Base-by-base conservation (phyloP, 2,113 vertebrate species). In the Chrysochloris asiatica region DNA sequence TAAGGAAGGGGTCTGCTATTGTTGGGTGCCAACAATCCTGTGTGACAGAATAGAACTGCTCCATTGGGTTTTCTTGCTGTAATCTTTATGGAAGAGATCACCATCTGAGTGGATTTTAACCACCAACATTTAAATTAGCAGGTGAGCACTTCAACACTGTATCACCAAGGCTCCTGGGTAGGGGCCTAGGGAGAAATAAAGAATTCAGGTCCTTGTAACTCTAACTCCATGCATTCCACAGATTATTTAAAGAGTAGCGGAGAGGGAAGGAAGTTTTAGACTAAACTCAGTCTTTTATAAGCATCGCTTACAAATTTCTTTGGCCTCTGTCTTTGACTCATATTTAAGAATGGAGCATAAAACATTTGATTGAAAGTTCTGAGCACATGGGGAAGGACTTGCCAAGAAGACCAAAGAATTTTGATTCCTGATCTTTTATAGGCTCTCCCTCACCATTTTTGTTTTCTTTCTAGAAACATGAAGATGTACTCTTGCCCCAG, bases 291-390 rank as follows among this genome's bases (percentile, higher is more conserved):
- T 59, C 63, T 86, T 89, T 85, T 43, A 79, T 3, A 61, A 22
- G 81, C 17, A 67, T 59, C 9, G n/a, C 43, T 81, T 81, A 21
- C 3, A 93, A 36, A 36, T 89, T 94, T 63, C 45, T 38, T 89
- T 91, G 77, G 61, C 13, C 67, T 36, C n/a, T n/a, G n/a, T 92
- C 50, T 93, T 93, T 92, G 26, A 84, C 38, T 81, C 24, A 67
- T 38, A 38, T 73, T 63, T 79, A 61, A 91, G 63, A 69, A 12
- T 48, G n/a, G 69, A 89, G 3, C 30, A 33, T 41, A 76, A 52
- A 84, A 91, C 54, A 41, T 86, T 61, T 75, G 43, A 41, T 75
- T 83, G 71, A 56, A 87, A 88, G 4, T 0, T 73, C 82, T 87
- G 38, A 92, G 50, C 9, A 82, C 48, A 47, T 8, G 2, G 12